These are phyloP conservation scores for Drosophila vallismaia DNA, from an alignment of 2,888 invertebrate genomes.

Conservation along the genomic window DNA sequence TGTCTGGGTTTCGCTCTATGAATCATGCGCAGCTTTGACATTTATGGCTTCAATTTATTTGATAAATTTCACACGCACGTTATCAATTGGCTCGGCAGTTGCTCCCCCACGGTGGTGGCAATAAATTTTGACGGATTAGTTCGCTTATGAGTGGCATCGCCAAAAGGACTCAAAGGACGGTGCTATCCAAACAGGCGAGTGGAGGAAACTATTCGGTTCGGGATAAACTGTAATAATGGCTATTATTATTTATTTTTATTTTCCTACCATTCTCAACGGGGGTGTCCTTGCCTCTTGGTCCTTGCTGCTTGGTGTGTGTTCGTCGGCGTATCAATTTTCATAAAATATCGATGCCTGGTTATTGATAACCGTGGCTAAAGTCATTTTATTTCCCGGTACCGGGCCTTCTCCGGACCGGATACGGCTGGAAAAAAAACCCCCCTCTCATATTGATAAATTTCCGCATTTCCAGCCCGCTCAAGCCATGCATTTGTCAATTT, in stretches of 20 bases:
- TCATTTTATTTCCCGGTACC: constrained; percentile 65
- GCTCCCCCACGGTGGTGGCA: constrained; percentile 48
- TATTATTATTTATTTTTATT: constrained; percentile 78
- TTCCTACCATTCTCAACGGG: constrained; percentile 37
- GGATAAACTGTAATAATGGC: constrained; percentile 75
- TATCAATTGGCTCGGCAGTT: constrained; percentile 69
- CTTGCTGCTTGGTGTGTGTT: constrained; percentile 12
- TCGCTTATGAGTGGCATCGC: constrained; percentile 70
- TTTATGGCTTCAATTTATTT: constrained; percentile 81
- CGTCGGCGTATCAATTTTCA: constrained; percentile 73
- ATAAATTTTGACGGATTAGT: constrained; percentile 79
- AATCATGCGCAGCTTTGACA: constrained; percentile 78
- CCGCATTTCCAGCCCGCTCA: constrained; percentile 52
- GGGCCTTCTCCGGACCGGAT: constrained; percentile 11
- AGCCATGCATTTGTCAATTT: constrained; percentile 60
- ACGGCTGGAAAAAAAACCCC: constrained; percentile 1
- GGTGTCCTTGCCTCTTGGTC: neutral
- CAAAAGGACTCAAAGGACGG: constrained; percentile 43
- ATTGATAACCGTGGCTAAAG: constrained; percentile 78
- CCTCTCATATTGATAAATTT: constrained; percentile 65
- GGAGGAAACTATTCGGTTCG: constrained; percentile 66
- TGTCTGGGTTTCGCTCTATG: constrained; percentile 45
- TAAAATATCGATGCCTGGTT: constrained; percentile 77
- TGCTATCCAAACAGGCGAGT: constrained; percentile 13
- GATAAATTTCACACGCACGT: constrained; percentile 81